Evolutionary conservation across 2,113 vertebrate genomes (phyloP).

Genomic region (Coptodon rendalli): DNA sequence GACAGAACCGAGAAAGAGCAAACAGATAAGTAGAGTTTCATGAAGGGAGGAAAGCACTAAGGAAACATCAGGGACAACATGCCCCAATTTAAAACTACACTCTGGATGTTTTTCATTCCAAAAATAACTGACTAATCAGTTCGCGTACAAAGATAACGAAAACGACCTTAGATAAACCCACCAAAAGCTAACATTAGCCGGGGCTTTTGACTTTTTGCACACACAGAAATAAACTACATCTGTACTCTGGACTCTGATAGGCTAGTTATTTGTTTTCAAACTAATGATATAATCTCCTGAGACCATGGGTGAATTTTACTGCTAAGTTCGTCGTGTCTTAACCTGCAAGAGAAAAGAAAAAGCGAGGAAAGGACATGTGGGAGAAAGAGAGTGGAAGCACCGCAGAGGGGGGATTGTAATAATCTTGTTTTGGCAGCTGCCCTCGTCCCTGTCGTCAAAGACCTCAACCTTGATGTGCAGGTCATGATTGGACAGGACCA

Average conservation of each 20-base stretch:
- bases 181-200: slow-evolving; percentile 8
- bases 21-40: neutral
- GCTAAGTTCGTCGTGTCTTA: neutral
- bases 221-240: slow-evolving; percentile 1
- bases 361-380: neutral
- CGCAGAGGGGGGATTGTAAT: neutral
- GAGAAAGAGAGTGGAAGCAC: neutral
- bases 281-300: neutral
- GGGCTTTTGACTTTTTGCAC: neutral
- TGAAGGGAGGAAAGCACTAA: neutral
- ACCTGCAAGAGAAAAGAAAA: neutral
- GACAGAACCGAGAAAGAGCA: neutral
- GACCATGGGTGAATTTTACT: neutral
- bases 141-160: neutral
- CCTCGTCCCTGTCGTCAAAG: slow-evolving; percentile 44
- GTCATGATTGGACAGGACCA: slow-evolving; percentile 49
- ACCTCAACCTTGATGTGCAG: slow-evolving; percentile 47
- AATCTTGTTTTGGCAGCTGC: slow-evolving; percentile 58
- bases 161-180: neutral
- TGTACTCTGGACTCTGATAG: slow-evolving; percentile 12
- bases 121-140: slow-evolving; percentile 3
- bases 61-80: neutral
- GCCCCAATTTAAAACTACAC: neutral
- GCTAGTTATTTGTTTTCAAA: neutral
- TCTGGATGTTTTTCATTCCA: slow-evolving; percentile 17